Conservation (phyloP, 1,140 invertebrate genomes). For the Brachionus rubens region DNA sequence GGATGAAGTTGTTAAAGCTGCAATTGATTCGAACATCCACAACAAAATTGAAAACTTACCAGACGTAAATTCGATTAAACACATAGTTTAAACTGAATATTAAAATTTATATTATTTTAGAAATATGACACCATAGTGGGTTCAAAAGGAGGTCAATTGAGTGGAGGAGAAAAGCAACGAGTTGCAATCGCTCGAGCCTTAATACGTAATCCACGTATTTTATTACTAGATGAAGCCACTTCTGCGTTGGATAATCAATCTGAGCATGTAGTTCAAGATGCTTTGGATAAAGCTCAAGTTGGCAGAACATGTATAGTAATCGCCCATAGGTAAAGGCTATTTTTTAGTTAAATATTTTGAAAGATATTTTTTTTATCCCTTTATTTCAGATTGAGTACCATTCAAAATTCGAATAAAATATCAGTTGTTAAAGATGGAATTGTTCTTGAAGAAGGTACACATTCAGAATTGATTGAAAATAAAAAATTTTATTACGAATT, state of each 20-base stretch:
- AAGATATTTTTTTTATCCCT: too few relatives aligned
- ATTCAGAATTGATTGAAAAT: slow-evolving; percentile 16
- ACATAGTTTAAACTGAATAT: background rate
- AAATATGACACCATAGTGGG: slow-evolving; percentile 57
- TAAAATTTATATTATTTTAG: background rate
- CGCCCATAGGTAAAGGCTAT: slow-evolving; percentile 58
- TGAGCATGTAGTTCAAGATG: slow-evolving; percentile 68
- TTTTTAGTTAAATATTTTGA: too few relatives aligned
- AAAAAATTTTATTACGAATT: slow-evolving; percentile 39
- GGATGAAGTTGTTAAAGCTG: slow-evolving; percentile 74
- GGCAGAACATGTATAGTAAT: slow-evolving; percentile 63
- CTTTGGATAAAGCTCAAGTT: slow-evolving; percentile 54
- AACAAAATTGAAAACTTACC: slow-evolving; percentile 69
- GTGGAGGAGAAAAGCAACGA: slow-evolving; percentile 60
- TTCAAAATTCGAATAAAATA: slow-evolving; percentile 42
- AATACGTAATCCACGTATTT: slow-evolving; percentile 71
- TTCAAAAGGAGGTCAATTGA: slow-evolving; percentile 56
- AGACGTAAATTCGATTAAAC: slow-evolving; percentile 49
- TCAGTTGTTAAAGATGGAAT: slow-evolving; percentile 26
- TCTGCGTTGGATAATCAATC: slow-evolving; percentile 78
- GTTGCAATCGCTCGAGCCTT: slow-evolving; percentile 48
- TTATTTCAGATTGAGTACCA: slow-evolving; percentile 37
- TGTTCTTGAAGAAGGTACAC: slow-evolving; percentile 31
- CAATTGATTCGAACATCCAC: slow-evolving; percentile 80
- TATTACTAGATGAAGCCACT: slow-evolving; percentile 82